Conservation (phyloP, 2,113 vertebrate genomes). For the Vombatus ursinus region DNA sequence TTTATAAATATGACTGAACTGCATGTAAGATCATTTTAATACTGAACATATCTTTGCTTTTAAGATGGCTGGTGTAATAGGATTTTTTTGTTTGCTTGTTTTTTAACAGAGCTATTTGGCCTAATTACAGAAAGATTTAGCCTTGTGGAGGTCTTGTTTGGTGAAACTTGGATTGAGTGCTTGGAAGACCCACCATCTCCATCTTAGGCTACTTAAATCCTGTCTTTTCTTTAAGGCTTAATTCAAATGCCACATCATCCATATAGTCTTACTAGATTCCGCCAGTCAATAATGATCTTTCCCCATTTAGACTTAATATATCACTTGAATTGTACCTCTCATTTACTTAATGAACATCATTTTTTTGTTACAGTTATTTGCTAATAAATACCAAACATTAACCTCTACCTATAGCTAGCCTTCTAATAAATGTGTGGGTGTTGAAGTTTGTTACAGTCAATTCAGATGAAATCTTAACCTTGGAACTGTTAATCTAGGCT, state of each 20-base stretch:
- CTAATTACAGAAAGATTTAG: not conserved
- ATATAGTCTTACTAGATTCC: too few species aligned
- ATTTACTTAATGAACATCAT: not conserved
- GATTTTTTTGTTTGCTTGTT: not conserved
- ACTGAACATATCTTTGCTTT: accelerated
- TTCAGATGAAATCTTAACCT: too few species aligned
- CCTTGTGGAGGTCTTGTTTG: not conserved
- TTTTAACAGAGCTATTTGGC: not conserved
- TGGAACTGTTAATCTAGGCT: too few species aligned
- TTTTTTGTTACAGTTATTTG: not conserved
- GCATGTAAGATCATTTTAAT: too few species aligned
- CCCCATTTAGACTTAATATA: not conserved
- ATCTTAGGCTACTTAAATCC: not conserved
- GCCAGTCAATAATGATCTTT: not conserved
- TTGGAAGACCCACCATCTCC: not conserved
- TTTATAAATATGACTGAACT: not conserved
- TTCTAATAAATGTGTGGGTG: not conserved
- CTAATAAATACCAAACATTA: not conserved
- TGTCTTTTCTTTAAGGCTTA: too few species aligned
- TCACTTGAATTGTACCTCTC: not conserved
- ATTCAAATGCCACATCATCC: too few species aligned
- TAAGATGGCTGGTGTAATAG: not conserved
- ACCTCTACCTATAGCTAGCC: not conserved
- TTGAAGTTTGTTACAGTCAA: too few species aligned
- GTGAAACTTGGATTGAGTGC: not conserved